These are phyloP conservation scores for Euwallacea similis DNA, from an alignment of 1,140 invertebrate genomes.

Conservation along the genomic window DNA sequence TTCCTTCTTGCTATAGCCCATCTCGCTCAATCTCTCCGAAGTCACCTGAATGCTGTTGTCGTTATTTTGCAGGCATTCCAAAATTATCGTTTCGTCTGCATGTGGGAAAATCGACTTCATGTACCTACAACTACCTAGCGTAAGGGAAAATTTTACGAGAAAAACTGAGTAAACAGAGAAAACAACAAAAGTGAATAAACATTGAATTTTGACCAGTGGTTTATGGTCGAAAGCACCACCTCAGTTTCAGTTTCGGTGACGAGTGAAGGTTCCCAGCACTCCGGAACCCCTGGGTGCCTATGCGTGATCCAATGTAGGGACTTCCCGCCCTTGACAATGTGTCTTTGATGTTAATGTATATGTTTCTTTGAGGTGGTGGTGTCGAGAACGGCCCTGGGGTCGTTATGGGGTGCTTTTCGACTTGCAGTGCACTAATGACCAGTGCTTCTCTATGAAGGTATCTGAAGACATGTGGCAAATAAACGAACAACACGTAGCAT, in stretches of 20 bases:
- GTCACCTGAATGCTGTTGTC: constrained; percentile 88
- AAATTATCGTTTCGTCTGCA: constrained; percentile 83
- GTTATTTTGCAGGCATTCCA: constrained; percentile 79
- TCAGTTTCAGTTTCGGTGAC: constrained; percentile 90
- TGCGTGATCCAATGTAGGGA: constrained; percentile 52
- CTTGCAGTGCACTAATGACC: constrained; percentile 89
- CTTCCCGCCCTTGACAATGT: constrained; percentile 53
- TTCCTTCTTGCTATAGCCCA: constrained; percentile 82
- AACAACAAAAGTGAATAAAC: constrained; percentile 6
- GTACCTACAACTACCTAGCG: constrained; percentile 63
- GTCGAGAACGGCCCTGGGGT: constrained; percentile 77
- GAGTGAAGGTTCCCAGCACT: constrained; percentile 68
- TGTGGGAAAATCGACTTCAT: constrained; percentile 90
- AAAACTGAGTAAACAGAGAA: constrained; percentile 5
- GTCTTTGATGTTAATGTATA: constrained; percentile 49
- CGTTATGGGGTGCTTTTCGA: constrained; percentile 87
- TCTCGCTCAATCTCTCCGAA: constrained; percentile 72
- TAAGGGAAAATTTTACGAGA: background rate
- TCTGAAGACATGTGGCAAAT: constrained; percentile 55
- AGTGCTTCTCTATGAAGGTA: constrained; percentile 91
- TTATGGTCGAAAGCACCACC: constrained; percentile 56
- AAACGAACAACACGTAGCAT: background rate
- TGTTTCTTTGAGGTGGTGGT: constrained; percentile 62
- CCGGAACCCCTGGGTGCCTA: constrained; percentile 51
- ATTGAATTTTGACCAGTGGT: background rate